Evolutionary conservation across 2,113 vertebrate genomes (phyloP).

Genomic region (Ellobius talpinus): DNA sequence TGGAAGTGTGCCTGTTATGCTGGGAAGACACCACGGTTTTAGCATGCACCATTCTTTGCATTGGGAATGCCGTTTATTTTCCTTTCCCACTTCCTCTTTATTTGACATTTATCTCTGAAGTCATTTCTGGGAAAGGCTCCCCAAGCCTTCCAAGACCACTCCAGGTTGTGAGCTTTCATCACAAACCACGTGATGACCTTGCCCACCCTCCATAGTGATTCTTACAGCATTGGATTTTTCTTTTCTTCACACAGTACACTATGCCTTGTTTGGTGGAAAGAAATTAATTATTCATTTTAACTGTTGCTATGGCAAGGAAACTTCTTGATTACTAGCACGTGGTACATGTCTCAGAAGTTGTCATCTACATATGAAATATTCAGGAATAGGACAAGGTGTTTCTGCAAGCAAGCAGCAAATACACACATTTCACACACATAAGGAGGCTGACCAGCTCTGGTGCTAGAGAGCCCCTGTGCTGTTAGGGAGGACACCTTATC

Average conservation of each 20-base stretch:
- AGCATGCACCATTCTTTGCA: neutral
- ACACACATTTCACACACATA: neutral
- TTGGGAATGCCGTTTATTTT: neutral
- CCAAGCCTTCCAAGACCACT: neutral
- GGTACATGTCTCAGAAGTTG: neutral
- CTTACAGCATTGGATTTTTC: neutral
- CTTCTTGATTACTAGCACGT: neutral
- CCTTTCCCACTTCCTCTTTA: neutral
- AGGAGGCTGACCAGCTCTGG: neutral
- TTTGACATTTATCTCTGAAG: conserved; percentile 5
- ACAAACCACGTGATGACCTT: neutral
- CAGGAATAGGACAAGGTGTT: neutral
- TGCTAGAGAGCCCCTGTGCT: neutral
- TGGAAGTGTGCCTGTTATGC: neutral
- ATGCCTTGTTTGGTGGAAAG: neutral
- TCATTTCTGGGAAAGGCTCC: neutral
- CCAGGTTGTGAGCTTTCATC: neutral
- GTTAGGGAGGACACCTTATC: neutral
- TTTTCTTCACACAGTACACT: neutral
- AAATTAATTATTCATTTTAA: conserved; percentile 14
- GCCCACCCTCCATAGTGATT: neutral
- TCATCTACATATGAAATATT: neutral
- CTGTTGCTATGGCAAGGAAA: neutral
- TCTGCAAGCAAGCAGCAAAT: neutral
- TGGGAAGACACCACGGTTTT: neutral